Evolutionary conservation across 2,113 vertebrate genomes (phyloP), one percentile per base, ranked within the genome.

Genomic region (Halichoeres trimaculatus): DNA sequence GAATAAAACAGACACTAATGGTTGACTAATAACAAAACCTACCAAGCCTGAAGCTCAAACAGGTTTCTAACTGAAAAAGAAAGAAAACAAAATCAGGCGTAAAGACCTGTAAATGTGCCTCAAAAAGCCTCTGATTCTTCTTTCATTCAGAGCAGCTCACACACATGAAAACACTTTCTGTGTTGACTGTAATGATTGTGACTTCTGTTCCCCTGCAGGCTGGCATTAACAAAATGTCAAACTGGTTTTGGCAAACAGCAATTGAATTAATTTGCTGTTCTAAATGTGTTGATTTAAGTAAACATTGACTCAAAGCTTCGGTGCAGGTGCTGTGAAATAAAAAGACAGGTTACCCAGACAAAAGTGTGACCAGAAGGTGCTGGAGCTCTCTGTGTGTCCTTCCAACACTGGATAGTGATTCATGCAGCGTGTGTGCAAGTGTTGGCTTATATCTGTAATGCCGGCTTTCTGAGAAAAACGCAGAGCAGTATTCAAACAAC

Each of bases 401-500:
- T 12, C 3, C 34, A 11, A 64, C 36, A 58, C 23, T 34, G 23
- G 14, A 24, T 24, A 63, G 19, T 8, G 30, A 75, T 41, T 66
- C 22, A 60, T 53, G 65, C 43, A 48, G 35, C 55, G 43, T 45
- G 43, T 19, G 57, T 60, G 34, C 26, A 30, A 72, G 54, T 78
- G 26, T 34, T 19, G 66, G 26, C n/a, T 60, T 65, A 36, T 56
- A 66, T 75, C 40, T 58, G 60, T 65, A 68, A 78, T 76, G 66
- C 24, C 48, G 50, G 48, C 61, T 52, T 68, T 81, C 70, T 70
- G 35, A 50, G 57, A 76, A 73, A 78, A 22, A 78, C 70, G 1
- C 5, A 52, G 19, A 66, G 45, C 51, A 53, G 59, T 34, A 70
- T 47, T 77, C 62, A 52, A 58, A 85, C 66, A 75, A 54, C 70